Base-by-base conservation (phyloP, 2,888 invertebrate genomes). In the Buathra laborator region DNA sequence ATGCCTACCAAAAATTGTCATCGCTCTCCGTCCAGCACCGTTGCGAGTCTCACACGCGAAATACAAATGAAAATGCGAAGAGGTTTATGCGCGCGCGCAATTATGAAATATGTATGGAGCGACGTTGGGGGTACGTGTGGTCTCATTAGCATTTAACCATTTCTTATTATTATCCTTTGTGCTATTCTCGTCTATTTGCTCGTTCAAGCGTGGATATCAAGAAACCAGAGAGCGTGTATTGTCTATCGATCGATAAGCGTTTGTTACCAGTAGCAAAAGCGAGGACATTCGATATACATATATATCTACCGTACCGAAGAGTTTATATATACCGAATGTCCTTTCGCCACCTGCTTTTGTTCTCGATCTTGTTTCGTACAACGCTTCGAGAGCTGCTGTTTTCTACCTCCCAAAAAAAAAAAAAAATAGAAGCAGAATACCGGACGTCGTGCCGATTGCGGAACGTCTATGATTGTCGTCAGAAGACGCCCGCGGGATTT, bases 331-430 rank as follows among this genome's bases (percentile, higher is more conserved):
- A 67, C 74, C 59, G 72, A 46, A 84, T 85, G 82, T 83, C 82
- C 79, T 85, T 85, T 85, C 79, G 82, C 85, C 85, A 83, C 85
- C 85, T 85, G 85, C 85, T 83, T 83, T 80, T 76, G 79, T 79
- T 82, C 79, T 82, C 71, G 56, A 82, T 85, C 70, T 82, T 70
- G 76, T 85, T 85, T 85, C 53, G 78, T 75, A 51, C 51, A 3
- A 62, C 64, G 67, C 29, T 53, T 16, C 62, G 44, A 9, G 12
- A 51, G 67, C 53, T 46, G 76, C 82, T 53, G 74, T 82, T 72
- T 85, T 77, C 67, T 43, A 14, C 37, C 9, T 37, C 37, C 37
- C 37, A 4, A 37, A 37, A 37, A 37, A 37, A 37, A 37, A 37
- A 37, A 37, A 37, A 37, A 37, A 32, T 5, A 32, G 9, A 37